Conservation (phyloP, 1,140 invertebrate species). For the Helicoverpa armigera region DNA sequence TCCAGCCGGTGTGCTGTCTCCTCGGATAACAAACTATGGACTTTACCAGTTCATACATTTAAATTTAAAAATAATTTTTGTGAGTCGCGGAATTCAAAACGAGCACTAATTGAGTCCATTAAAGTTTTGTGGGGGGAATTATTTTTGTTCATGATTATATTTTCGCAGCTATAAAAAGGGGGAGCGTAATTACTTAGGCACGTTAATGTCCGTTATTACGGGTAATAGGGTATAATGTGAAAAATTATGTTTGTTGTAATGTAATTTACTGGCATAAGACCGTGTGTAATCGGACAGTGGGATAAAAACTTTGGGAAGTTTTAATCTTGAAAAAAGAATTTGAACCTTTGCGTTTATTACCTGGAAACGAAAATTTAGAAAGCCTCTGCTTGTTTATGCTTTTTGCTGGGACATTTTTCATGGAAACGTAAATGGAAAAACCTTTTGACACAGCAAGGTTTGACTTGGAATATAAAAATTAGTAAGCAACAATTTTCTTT, state of each 20-base stretch:
- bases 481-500: neutral
- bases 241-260: constrained; percentile 48
- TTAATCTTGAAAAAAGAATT: neutral
- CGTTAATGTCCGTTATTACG: constrained; percentile 46
- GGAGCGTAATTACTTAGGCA: constrained; percentile 47
- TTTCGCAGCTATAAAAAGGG: constrained; percentile 47
- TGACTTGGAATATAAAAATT: constrained; percentile 8
- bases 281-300: constrained; percentile 32
- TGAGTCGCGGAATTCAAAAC: constrained; percentile 39
- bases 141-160: constrained; percentile 48
- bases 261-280: constrained; percentile 30
- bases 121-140: constrained; percentile 48
- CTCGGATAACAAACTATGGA: constrained; percentile 56
- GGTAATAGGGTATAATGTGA: constrained; percentile 45
- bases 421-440: neutral
- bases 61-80: constrained; percentile 58
- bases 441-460: neutral
- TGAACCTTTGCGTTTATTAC: neutral
- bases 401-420: constrained; percentile 16
- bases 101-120: constrained; percentile 56
- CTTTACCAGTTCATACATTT: constrained; percentile 53
- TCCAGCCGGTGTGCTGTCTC: constrained; percentile 56
- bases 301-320: neutral
- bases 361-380: constrained; percentile 15
- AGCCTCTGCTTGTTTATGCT: constrained; percentile 20